These are phyloP conservation scores for Drosophila phalerata DNA, from an alignment of 2,888 invertebrate species.

Conservation along the genomic window DNA sequence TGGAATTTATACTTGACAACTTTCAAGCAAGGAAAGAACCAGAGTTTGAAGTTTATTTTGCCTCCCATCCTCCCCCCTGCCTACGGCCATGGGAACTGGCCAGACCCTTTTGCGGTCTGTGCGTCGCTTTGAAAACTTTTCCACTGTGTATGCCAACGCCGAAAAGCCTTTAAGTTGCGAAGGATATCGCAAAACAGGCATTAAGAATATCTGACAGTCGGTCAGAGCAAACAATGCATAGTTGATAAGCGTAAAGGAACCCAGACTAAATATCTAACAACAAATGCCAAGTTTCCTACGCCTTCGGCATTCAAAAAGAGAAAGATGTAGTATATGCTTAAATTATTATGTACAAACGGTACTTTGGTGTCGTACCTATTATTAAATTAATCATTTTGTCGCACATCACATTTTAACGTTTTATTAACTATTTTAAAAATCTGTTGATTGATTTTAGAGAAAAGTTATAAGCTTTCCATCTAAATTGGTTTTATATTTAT, in stretches of 20 bases:
- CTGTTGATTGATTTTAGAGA: background rate
- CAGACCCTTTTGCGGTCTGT: conserved; percentile 62
- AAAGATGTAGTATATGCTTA: conserved; percentile 1
- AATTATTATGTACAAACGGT: conserved; percentile 27
- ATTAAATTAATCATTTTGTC: conserved; percentile 24
- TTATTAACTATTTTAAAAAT: conserved; percentile 33
- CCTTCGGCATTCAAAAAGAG: conserved; percentile 11
- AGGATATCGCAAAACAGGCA: conserved; percentile 60
- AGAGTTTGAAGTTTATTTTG: too few species aligned
- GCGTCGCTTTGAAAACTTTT: conserved; percentile 56
- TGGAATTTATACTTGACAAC: too few species aligned
- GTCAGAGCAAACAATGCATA: conserved; percentile 44
- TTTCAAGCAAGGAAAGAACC: too few species aligned
- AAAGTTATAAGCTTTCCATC: background rate
- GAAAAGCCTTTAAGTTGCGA: conserved; percentile 68
- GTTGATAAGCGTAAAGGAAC: conserved; percentile 50
- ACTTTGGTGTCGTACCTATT: conserved; percentile 10
- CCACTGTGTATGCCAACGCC: conserved; percentile 36
- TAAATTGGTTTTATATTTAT: background rate
- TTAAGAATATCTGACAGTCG: conserved; percentile 36
- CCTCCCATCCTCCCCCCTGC: too few species aligned
- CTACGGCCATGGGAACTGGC: too few species aligned
- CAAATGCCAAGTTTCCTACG: conserved; percentile 11
- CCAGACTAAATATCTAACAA: conserved; percentile 3
- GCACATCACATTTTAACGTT: background rate